These are phyloP conservation scores for Rhinolophus ferrumequinum DNA, from an alignment of 2,113 vertebrate genomes.

Conservation along the genomic window DNA sequence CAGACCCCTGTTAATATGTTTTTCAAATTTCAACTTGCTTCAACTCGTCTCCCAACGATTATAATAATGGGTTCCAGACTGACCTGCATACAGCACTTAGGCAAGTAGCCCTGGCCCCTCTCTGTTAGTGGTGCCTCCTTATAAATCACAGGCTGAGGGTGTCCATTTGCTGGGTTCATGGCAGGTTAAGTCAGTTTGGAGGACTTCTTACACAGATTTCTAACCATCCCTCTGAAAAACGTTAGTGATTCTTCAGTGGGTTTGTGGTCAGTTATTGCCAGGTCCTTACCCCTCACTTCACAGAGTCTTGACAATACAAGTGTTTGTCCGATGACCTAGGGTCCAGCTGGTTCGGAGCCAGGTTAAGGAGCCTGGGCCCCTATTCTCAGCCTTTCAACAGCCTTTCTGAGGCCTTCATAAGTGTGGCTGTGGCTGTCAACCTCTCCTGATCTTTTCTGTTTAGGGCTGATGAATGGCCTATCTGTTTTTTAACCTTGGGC, in stretches of 20 bases:
- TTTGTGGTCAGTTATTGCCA: neutral
- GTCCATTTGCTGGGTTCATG: neutral
- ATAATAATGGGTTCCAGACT: slow-evolving; percentile 57
- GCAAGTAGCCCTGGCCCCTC: neutral
- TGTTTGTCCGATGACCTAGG: neutral
- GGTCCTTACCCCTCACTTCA: neutral
- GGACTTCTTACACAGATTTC: neutral
- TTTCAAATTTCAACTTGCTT: slow-evolving; percentile 63
- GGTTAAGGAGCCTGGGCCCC: neutral
- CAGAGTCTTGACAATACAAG: neutral
- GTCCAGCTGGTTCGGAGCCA: neutral
- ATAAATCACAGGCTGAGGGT: neutral
- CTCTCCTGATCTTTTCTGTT: neutral
- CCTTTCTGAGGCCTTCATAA: neutral
- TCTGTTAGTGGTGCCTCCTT: neutral
- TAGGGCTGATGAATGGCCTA: neutral
- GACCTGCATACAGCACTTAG: neutral
- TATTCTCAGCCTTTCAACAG: neutral
- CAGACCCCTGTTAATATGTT: slow-evolving; percentile 43
- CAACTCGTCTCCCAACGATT: neutral
- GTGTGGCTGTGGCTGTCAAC: neutral
- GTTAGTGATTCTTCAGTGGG: neutral
- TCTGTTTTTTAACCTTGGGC: neutral
- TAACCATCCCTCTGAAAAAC: neutral
- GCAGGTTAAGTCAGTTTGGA: neutral